Evolutionary conservation across 2,113 vertebrate genomes (phyloP).

Genomic region (Capreolus pygargus): DNA sequence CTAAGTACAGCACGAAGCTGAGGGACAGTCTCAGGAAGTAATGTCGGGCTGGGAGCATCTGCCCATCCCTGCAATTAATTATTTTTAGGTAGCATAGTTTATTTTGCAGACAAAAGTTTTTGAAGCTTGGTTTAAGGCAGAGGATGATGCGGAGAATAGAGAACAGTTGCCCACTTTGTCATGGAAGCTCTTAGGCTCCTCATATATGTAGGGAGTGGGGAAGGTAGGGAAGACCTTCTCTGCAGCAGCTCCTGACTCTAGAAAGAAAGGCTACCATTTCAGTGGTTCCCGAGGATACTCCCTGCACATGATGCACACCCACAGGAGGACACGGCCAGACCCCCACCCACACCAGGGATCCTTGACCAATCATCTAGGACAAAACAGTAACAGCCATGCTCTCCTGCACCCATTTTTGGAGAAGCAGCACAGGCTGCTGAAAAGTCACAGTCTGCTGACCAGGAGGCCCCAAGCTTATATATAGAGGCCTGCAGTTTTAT

Average conservation of each 20-base stretch:
- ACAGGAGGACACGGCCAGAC: neutral
- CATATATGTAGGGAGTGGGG: no score
- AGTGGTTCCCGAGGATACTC: neutral
- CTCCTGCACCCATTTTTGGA: neutral
- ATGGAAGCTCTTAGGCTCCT: neutral
- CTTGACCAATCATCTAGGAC: neutral
- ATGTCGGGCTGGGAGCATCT: neutral
- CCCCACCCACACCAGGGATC: neutral
- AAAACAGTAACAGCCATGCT: neutral
- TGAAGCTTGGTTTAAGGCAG: neutral
- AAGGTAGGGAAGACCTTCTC: neutral
- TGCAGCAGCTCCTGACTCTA: neutral
- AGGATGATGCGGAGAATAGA: neutral
- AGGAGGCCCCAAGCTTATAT: neutral
- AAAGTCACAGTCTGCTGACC: neutral
- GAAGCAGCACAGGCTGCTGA: neutral
- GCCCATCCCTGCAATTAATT: no score
- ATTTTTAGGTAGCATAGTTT: neutral
- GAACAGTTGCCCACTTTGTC: neutral
- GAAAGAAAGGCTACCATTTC: neutral
- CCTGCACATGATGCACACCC: no score
- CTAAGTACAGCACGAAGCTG: neutral
- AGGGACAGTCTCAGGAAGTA: neutral
- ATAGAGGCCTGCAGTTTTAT: neutral
- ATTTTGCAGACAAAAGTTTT: neutral